A percentile compares a stretch with the other conserved stretches of the same genome.
phyloP scores from a whole-genome alignment of 2,113 vertebrate genomes.

The Tupaia chinensis region DNA sequence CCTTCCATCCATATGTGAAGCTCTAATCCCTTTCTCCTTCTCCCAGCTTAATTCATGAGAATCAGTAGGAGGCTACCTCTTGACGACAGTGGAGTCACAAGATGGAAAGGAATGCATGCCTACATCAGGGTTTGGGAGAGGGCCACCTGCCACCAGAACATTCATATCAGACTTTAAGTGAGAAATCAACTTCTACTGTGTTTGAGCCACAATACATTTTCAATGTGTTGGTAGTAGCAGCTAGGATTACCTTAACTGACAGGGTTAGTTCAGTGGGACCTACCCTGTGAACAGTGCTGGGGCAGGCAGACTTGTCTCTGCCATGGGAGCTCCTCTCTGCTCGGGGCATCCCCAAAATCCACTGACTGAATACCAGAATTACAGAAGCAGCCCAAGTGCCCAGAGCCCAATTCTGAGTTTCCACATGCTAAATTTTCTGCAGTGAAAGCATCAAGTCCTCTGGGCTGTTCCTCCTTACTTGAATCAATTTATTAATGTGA shows the following conservation, averaged over 20 bases:
- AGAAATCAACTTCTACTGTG: neutral
- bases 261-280: neutral
- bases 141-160: neutral
- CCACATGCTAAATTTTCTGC: neutral
- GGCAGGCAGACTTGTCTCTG: neutral
- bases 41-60: neutral
- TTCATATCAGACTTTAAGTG: neutral
- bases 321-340: neutral
- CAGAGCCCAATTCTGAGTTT: neutral
- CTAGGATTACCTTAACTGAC: neutral
- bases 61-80: neutral
- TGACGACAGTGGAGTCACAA: neutral
- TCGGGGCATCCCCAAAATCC: neutral
- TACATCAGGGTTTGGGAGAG: neutral
- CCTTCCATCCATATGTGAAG: neutral
- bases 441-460: neutral
- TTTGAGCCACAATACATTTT: neutral
- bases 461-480: conserved; percentile 21
- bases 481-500: neutral
- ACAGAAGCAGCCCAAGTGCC: neutral
- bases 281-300: neutral
- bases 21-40: neutral
- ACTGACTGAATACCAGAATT: neutral
- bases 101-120: neutral
- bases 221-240: neutral